A percentile compares a stretch with the other conserved stretches of the same genome.
Evolutionary conservation across 2,113 vertebrate species (phyloP).

Genomic region (Cryptoleucopteryx plumbea): DNA sequence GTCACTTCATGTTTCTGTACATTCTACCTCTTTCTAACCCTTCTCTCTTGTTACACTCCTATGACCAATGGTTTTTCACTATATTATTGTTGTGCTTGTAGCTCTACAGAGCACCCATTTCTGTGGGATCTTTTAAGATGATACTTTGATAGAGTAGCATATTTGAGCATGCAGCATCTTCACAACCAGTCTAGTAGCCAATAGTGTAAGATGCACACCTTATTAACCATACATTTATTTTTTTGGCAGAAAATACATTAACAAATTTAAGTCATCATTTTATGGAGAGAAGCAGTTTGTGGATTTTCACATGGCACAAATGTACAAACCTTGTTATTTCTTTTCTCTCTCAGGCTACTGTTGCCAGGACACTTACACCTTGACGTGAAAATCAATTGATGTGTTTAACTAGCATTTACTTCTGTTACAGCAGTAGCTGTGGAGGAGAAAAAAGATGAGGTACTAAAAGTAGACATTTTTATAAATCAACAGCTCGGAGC

Average conservation of each 20-base stretch:
- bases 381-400: not conserved
- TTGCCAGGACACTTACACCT: not conserved
- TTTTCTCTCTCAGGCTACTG: not conserved
- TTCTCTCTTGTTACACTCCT: not conserved
- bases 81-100: not conserved
- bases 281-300: not conserved
- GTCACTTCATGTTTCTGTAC: not conserved
- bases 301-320: not conserved
- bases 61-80: fast-evolving
- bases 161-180: not conserved
- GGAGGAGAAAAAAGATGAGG: not conserved
- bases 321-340: not conserved
- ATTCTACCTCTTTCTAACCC: not conserved
- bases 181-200: not conserved
- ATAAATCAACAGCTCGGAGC: not conserved
- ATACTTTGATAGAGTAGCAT: not conserved
- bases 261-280: not conserved
- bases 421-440: not conserved
- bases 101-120: not conserved
- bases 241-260: not conserved
- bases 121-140: not conserved
- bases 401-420: not conserved
- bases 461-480: not conserved
- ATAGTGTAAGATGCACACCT: not conserved
- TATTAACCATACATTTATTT: not conserved